These are phyloP conservation scores for Rhea americana DNA, from an alignment of 2,113 vertebrate genomes.

Conservation along the genomic window DNA sequence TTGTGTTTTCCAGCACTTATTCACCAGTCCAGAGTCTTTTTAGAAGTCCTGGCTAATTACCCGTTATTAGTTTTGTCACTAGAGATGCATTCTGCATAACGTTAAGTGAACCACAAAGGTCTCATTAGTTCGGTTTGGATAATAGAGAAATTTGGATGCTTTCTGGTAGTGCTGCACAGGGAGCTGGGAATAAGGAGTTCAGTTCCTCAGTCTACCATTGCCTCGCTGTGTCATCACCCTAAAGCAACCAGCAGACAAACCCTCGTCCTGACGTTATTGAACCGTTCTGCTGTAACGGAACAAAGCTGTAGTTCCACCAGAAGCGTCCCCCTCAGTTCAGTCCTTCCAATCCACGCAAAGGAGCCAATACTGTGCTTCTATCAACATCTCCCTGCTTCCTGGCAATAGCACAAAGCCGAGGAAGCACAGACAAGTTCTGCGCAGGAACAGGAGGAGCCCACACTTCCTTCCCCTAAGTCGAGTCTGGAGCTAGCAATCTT, in stretches of 20 bases:
- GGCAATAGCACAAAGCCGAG: not conserved
- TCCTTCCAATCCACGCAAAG: not conserved
- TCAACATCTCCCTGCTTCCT: fast-evolving
- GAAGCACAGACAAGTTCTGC: fast-evolving
- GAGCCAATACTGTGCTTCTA: not conserved
- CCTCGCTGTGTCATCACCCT: not conserved
- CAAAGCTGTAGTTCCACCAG: not conserved
- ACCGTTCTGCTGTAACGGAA: not conserved
- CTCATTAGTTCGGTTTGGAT: not conserved
- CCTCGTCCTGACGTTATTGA: not conserved
- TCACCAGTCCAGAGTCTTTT: not conserved
- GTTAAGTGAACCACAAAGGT: not conserved
- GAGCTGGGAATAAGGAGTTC: not conserved
- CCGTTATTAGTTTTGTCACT: not conserved
- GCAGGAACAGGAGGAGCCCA: not conserved
- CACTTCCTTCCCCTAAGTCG: not conserved
- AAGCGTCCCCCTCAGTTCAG: not conserved
- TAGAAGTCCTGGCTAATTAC: not conserved
- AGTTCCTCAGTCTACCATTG: not conserved
- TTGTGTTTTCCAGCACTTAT: not conserved
- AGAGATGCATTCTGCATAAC: not conserved
- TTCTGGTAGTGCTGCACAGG: not conserved
- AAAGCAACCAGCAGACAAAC: not conserved
- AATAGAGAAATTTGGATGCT: not conserved
- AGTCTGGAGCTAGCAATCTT: fast-evolving